Evolutionary conservation across 2,888 invertebrate genomes (phyloP).

Genomic region (Venustoraphidia nigricollis): DNA sequence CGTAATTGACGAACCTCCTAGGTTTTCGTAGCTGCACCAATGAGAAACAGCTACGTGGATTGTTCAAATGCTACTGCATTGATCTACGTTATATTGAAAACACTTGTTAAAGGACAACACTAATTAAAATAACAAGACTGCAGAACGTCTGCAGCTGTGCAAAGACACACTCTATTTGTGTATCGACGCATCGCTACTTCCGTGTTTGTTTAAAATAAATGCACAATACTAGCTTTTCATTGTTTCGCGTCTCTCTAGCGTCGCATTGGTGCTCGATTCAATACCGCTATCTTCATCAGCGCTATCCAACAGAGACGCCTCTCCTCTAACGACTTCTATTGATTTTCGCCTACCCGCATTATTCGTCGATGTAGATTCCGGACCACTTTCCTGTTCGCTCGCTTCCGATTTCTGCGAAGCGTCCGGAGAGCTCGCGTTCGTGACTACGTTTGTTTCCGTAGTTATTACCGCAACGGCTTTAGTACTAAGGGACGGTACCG

Average conservation of each 20-base stretch:
- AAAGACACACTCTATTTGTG: too few species aligned
- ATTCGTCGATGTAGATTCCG: slow-evolving; percentile 23
- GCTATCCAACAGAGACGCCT: slow-evolving; percentile 44
- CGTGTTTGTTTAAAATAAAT: too few species aligned
- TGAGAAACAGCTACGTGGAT: too few species aligned
- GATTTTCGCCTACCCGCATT: slow-evolving; percentile 14
- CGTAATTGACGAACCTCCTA: too few species aligned
- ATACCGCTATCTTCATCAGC: slow-evolving; percentile 51
- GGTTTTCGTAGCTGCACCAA: too few species aligned
- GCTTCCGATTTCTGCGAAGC: slow-evolving; percentile 2
- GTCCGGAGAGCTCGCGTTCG: slow-evolving; percentile 16
- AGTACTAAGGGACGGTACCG: not conserved
- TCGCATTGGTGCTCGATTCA: slow-evolving; percentile 42
- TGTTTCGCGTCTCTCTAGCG: slow-evolving; percentile 30
- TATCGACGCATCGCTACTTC: too few species aligned
- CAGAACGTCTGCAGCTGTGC: too few species aligned
- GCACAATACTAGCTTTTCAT: not conserved
- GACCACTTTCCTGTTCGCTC: slow-evolving; percentile 19
- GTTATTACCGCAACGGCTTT: not conserved
- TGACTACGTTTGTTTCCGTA: slow-evolving; percentile 17
- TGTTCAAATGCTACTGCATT: too few species aligned
- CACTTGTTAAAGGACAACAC: too few species aligned
- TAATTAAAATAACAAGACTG: too few species aligned
- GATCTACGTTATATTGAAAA: too few species aligned
- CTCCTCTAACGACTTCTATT: slow-evolving; percentile 27